Evolutionary conservation across 2,113 vertebrate species (phyloP).

Genomic region (Ammodytes marinus): DNA sequence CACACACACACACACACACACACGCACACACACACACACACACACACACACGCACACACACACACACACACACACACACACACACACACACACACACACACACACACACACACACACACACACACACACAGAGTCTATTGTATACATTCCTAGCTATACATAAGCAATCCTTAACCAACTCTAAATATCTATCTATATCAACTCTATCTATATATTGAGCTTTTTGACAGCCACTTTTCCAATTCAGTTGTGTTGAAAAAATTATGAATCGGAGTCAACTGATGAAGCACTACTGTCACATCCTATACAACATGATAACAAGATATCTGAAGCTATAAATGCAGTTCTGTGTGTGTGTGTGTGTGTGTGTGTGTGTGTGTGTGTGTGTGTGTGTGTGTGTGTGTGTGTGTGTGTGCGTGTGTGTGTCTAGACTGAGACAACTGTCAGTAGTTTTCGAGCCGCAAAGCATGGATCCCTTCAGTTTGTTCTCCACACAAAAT

Average conservation of each 20-base stretch:
- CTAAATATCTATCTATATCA: too few species aligned
- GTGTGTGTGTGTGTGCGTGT: not conserved
- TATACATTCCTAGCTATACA: not conserved
- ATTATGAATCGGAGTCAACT: not conserved
- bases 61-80: too few species aligned
- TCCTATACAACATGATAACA: not conserved
- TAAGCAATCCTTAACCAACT: not conserved
- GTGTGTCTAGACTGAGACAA: slow-evolving; percentile 12
- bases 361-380: not conserved
- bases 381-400: slow-evolving; percentile 20
- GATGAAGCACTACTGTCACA: not conserved
- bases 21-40: too few species aligned
- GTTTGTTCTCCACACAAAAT: too few species aligned
- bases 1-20: too few species aligned
- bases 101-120: too few species aligned
- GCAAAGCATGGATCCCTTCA: too few species aligned
- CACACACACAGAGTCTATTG: too few species aligned
- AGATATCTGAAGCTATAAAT: not conserved
- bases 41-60: too few species aligned
- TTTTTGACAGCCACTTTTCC: not conserved
- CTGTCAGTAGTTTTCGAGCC: too few species aligned
- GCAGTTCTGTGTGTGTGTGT: slow-evolving; percentile 8
- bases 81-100: too few species aligned
- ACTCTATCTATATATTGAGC: too few species aligned
- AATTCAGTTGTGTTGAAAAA: not conserved